Base-by-base conservation (phyloP, 2,888 invertebrate genomes). In the Microchrysa polita region DNA sequence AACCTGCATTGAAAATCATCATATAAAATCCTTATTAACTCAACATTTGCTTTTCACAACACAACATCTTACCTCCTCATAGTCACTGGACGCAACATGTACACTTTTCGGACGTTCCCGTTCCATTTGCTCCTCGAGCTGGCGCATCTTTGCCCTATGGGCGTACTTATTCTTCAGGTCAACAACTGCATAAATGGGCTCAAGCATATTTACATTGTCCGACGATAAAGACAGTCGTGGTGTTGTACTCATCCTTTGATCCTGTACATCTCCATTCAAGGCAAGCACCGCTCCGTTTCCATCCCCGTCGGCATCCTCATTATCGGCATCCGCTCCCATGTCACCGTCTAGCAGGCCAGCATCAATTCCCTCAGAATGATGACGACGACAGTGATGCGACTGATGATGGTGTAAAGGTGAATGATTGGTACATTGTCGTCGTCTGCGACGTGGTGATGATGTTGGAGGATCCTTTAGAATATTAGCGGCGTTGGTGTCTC, bases 121-220 rank as follows among this genome's bases (percentile, higher is more conserved):
- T 20, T 74, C 73, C 16, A 72, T 71, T 67, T 77, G 77, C 55
- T 77, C 77, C 72, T 79, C 77, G 14, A 74, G 52, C 42, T 75
- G 74, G 40, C 79, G 78, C 57, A 79, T 75, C 72, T 77, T 79
- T 1, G 78, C 78, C 20, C 80, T 77, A 40, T 78, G 78, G 14
- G 79, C 81, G 72, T 81, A 80, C 77, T 82, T 82, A 72, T 80
- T 78, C 75, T 80, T 80, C n/a, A 82, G 77, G 77, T 82, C 80
- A 34, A 82, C 79, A 12, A 81, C 80, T n/a, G 82, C 81, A 79
- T 82, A 82, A 77, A 81, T 80, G 18, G 81, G 81, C 67, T 81
- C 81, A 69, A 71, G 34, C 60, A 67, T 74, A 73, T 74, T 74
- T 67, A 74, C 67, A 63, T 73, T 76, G 59, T 73, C 74, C n/a